Conservation (phyloP, 2,113 vertebrate genomes). For the Nematolebias whitei region DNA sequence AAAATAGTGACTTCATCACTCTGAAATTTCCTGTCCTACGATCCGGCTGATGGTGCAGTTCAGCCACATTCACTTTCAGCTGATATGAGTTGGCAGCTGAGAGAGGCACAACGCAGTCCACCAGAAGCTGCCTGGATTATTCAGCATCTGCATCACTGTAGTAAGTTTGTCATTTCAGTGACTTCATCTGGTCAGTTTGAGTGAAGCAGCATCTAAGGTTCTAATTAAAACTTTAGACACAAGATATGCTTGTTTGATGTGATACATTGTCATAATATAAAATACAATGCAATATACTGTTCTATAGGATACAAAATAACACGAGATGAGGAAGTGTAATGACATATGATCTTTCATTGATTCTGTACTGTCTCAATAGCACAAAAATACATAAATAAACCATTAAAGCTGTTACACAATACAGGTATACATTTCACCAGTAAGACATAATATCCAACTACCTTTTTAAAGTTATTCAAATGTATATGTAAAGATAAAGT, state of each 20-base stretch:
- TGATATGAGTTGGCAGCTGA: conserved; percentile 69
- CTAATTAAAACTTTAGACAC: conserved; percentile 16
- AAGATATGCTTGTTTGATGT: conserved; percentile 21
- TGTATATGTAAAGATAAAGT: no score
- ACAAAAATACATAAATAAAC: no score
- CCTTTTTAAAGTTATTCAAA: no score
- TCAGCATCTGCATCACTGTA: conserved; percentile 44
- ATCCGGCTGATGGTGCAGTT: conserved; percentile 66
- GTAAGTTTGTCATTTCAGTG: conserved; percentile 41
- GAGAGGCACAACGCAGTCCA: conserved; percentile 52
- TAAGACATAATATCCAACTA: no score
- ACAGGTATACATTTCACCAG: no score
- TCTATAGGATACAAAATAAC: no score
- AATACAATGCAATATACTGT: no score
- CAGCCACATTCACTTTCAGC: conserved; percentile 56
- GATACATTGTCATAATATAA: no score
- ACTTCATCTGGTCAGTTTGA: conserved; percentile 42
- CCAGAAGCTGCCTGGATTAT: conserved; percentile 46
- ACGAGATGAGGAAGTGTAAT: no score
- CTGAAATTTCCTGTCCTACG: conserved; percentile 64
- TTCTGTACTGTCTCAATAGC: no score
- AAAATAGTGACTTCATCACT: conserved; percentile 81
- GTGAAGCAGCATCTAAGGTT: conserved; percentile 14
- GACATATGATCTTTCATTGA: no score
- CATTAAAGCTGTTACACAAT: no score